A percentile compares a stretch with the other conserved stretches of the same genome.
Evolutionary conservation across 2,797 vertebrate genomes (phyloP).

Genomic region (Cheirogaleus major): DNA sequence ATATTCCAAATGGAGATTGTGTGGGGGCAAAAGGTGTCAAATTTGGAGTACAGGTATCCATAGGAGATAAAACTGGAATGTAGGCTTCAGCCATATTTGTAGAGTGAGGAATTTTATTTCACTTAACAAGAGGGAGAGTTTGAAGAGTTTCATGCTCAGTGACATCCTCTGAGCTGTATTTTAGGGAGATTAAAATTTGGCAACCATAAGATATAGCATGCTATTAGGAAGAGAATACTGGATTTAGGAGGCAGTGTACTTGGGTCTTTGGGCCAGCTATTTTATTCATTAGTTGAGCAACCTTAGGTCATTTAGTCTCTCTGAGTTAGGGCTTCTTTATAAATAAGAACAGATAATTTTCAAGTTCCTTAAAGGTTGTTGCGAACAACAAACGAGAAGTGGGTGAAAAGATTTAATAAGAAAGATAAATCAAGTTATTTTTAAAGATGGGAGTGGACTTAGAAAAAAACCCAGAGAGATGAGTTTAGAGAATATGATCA

Average conservation of each 20-base stretch:
- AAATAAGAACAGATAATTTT: background rate
- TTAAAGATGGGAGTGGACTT: background rate
- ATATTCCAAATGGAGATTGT: background rate
- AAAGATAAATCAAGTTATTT: background rate
- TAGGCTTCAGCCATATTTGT: background rate
- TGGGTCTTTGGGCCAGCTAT: background rate
- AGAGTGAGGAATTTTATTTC: background rate
- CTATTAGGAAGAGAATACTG: background rate
- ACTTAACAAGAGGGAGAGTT: background rate
- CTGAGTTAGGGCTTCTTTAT: background rate
- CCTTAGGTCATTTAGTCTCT: background rate
- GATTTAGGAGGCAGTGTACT: background rate
- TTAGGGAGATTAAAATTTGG: background rate
- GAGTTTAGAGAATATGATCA: background rate
- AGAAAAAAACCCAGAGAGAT: background rate
- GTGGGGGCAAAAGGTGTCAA: background rate
- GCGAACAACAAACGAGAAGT: background rate
- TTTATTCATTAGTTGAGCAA: background rate
- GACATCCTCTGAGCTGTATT: background rate
- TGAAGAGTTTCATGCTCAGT: background rate
- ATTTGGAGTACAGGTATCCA: background rate
- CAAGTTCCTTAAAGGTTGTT: background rate
- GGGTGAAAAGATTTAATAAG: background rate
- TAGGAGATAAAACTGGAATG: background rate
- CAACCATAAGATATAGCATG: background rate